phyloP scores from a whole-genome alignment of 2,113 vertebrate species.

The Steatornis caripensis region DNA sequence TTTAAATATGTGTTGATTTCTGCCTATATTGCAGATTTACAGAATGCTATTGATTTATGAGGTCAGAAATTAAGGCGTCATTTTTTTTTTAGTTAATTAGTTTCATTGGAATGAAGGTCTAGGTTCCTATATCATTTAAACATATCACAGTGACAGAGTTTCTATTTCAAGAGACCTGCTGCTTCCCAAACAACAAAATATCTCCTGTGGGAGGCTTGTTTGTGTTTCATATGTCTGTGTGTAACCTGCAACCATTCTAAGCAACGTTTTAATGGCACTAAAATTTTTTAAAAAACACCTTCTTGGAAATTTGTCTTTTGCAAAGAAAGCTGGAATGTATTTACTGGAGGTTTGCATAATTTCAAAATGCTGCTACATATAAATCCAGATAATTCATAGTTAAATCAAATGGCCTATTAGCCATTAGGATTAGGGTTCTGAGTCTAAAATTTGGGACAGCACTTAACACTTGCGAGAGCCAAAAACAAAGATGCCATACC shows the following conservation, averaged over 20 bases:
- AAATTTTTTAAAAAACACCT: fast-evolving
- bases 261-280: neutral
- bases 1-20: neutral
- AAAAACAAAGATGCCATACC: neutral
- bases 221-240: neutral
- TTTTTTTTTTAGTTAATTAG: no score
- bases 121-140: neutral
- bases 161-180: neutral
- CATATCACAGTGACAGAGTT: neutral
- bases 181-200: neutral
- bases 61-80: neutral
- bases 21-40: neutral
- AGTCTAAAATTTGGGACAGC: neutral
- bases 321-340: neutral
- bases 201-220: neutral
- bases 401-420: neutral
- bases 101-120: neutral
- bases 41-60: neutral
- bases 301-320: neutral
- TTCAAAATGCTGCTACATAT: neutral
- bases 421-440: neutral
- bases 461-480: neutral
- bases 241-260: neutral
- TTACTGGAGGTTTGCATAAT: neutral
- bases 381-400: neutral